These are phyloP conservation scores for Molossus alvarezi DNA, from an alignment of 2,797 vertebrate species.

Conservation along the genomic window DNA sequence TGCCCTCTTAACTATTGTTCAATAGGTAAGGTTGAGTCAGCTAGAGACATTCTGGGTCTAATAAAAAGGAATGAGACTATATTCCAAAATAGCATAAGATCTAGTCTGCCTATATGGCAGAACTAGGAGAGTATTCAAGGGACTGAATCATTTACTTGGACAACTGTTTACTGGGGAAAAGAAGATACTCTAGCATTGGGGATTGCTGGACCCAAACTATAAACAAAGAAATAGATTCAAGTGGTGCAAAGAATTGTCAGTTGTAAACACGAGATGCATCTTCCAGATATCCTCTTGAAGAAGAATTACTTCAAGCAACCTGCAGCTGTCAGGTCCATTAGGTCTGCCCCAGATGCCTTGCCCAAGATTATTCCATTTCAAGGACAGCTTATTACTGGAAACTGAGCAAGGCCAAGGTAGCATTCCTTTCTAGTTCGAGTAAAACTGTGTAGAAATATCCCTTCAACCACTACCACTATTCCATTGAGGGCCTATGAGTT, in stretches of 20 bases:
- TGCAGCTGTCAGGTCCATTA: not conserved
- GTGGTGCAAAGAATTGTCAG: not conserved
- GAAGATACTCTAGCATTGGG: not conserved
- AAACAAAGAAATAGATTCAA: not conserved
- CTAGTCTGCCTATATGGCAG: not conserved
- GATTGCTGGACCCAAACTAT: not conserved
- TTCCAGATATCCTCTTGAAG: not conserved
- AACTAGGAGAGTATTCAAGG: not conserved
- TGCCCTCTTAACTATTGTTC: not conserved
- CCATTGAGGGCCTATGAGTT: not conserved
- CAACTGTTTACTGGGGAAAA: not conserved
- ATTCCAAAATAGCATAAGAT: not conserved
- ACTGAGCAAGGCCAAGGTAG: not conserved
- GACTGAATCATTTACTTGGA: not conserved
- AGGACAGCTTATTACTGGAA: not conserved
- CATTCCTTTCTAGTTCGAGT: not conserved
- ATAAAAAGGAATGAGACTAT: not conserved
- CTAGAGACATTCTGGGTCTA: not conserved
- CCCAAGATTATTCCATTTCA: not conserved
- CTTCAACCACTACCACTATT: not conserved
- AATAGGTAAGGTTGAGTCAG: not conserved
- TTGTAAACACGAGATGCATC: not conserved
- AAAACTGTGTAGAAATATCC: not conserved
- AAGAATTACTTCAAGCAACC: not conserved
- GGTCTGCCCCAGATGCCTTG: not conserved